Conservation (phyloP, 2,888 invertebrate genomes). For the Apotomis capreana region DNA sequence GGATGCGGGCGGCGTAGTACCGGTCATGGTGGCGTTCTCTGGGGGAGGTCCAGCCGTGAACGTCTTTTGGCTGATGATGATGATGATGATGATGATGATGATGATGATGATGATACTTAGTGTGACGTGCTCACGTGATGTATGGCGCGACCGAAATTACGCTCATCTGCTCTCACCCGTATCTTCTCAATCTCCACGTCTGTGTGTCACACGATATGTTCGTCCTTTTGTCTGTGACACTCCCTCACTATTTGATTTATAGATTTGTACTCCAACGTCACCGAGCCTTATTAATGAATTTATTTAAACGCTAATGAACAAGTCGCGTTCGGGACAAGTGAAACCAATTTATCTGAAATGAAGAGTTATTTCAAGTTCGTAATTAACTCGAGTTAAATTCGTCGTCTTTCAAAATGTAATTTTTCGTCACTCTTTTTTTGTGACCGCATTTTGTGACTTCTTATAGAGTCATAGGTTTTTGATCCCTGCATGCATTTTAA, state of each 20-base stretch:
- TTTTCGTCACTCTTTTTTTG: conserved; percentile 23
- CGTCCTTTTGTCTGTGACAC: conserved; percentile 80
- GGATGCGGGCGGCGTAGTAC: too few species aligned
- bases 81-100: too few species aligned
- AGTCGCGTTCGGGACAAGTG: conserved; percentile 79
- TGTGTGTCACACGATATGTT: conserved; percentile 62
- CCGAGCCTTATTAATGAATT: conserved; percentile 81
- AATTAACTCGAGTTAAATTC: conserved; percentile 54
- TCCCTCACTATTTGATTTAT: conserved; percentile 83
- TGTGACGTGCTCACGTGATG: too few species aligned
- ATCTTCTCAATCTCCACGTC: conserved; percentile 42
- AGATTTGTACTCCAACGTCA: conserved; percentile 80
- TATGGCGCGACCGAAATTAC: too few species aligned
- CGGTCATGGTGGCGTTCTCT: too few species aligned
- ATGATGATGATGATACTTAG: too few species aligned
- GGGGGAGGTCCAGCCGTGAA: too few species aligned
- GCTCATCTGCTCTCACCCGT: too few species aligned
- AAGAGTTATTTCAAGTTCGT: conserved; percentile 70
- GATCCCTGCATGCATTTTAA: too few species aligned
- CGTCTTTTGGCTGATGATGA: too few species aligned
- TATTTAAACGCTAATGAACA: conserved; percentile 83
- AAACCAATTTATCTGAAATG: conserved; percentile 76
- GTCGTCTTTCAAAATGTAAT: conserved; percentile 34
- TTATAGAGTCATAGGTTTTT: not conserved
- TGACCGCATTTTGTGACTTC: not conserved